Conservation (phyloP, 2,113 vertebrate genomes). For the Motacilla tschutschensis region DNA sequence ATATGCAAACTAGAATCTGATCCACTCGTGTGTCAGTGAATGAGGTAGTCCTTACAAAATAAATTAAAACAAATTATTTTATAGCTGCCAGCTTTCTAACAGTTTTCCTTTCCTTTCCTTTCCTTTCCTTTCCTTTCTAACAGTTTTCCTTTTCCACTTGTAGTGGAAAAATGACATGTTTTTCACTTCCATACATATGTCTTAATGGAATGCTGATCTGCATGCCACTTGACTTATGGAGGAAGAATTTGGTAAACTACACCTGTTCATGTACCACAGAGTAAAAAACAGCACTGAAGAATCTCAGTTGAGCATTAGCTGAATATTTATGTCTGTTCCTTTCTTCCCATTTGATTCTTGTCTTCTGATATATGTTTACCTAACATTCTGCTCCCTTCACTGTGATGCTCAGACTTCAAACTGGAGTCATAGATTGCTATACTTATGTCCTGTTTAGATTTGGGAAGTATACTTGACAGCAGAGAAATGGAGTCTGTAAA, state of each 20-base stretch:
- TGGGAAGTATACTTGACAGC: neutral
- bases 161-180: neutral
- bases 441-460: neutral
- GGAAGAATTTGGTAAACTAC: neutral
- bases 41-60: neutral
- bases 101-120: neutral
- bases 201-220: neutral
- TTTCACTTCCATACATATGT: neutral
- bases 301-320: neutral
- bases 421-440: neutral
- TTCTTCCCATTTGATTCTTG: neutral
- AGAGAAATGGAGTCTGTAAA: neutral
- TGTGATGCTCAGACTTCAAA: neutral
- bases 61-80: neutral
- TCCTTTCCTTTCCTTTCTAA: no score
- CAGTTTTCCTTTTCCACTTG: neutral
- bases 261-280: neutral
- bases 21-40: neutral
- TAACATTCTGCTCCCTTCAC: neutral
- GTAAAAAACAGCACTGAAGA: neutral
- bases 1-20: neutral
- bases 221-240: neutral
- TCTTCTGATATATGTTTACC: neutral
- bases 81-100: neutral
- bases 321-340: neutral